Percentiles rank a stretch among this genome's conserved stretches.
phyloP scores from a whole-genome alignment of 1,140 invertebrate species.

The Patella vulgata region DNA sequence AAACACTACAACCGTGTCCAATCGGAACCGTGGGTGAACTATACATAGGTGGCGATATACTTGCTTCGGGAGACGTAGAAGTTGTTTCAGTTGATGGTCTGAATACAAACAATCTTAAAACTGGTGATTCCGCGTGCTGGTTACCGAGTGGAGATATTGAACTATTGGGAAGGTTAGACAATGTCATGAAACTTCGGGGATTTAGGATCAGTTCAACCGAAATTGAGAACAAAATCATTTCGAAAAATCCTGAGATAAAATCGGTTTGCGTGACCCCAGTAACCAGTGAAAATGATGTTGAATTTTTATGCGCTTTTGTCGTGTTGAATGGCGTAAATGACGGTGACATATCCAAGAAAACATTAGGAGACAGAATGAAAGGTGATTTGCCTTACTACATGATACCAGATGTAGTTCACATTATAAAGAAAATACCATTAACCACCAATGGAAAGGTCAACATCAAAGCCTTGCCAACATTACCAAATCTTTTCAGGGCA shows the following conservation, averaged over 20 bases:
- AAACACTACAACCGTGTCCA: neutral
- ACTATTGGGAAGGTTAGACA: neutral
- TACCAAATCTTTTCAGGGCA: neutral
- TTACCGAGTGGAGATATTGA: constrained; percentile 9
- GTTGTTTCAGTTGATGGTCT: neutral
- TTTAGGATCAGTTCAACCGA: constrained; percentile 8
- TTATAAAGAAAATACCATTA: neutral
- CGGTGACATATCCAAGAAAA: neutral
- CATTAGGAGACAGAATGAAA: neutral
- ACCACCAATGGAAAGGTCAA: constrained; percentile 7
- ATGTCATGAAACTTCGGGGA: constrained; percentile 8
- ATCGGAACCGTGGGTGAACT: constrained; percentile 9
- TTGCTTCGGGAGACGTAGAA: constrained; percentile 5
- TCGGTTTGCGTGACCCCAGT: neutral
- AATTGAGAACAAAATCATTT: constrained; percentile 6
- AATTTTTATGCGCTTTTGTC: neutral
- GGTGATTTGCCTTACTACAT: constrained; percentile 3
- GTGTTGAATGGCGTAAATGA: neutral
- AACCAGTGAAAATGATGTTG: neutral
- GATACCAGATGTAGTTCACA: constrained; percentile 7
- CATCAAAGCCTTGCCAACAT: neutral
- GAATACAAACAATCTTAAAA: neutral
- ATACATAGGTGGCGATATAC: constrained; percentile 4
- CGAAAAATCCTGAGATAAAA: neutral
- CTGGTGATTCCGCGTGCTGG: constrained; percentile 4